These are phyloP conservation scores for Lateolabrax maculatus DNA, from an alignment of 2,797 vertebrate genomes.

Conservation along the genomic window DNA sequence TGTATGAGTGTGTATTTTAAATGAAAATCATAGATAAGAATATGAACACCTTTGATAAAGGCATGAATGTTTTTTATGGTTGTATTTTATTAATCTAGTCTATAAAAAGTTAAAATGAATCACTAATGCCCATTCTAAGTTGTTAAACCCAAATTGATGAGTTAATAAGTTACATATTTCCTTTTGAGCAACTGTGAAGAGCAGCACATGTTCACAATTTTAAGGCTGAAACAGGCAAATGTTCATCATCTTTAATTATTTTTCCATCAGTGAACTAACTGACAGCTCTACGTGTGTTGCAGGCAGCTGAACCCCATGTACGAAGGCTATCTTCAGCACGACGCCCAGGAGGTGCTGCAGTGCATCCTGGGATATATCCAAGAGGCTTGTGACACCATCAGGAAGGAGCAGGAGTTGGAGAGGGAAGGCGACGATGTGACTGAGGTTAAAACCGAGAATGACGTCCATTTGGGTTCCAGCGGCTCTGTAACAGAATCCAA, in stretches of 20 bases:
- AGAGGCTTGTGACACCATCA: constrained; percentile 93
- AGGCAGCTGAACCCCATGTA: constrained; percentile 99
- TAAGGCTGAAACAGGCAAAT: background rate
- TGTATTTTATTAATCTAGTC: background rate
- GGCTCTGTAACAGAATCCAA: constrained; percentile 31
- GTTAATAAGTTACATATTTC: background rate
- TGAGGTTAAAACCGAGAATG: constrained; percentile 42
- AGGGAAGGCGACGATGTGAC: constrained; percentile 41
- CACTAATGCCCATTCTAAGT: background rate
- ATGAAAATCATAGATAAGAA: background rate
- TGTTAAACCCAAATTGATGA: background rate
- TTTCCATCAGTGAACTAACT: background rate
- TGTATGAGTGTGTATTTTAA: background rate
- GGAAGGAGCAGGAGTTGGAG: constrained; percentile 82
- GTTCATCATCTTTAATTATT: background rate
- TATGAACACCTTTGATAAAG: background rate
- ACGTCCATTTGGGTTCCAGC: background rate
- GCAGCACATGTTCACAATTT: background rate
- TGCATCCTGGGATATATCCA: constrained; percentile 97
- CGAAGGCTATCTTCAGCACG: constrained; percentile 97
- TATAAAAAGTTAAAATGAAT: background rate
- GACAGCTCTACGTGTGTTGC: constrained; percentile 27
- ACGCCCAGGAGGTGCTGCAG: constrained; percentile 97
- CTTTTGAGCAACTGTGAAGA: background rate
- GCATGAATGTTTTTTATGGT: background rate